Conservation (phyloP, 2,113 vertebrate genomes). For the Galemys pyrenaicus region DNA sequence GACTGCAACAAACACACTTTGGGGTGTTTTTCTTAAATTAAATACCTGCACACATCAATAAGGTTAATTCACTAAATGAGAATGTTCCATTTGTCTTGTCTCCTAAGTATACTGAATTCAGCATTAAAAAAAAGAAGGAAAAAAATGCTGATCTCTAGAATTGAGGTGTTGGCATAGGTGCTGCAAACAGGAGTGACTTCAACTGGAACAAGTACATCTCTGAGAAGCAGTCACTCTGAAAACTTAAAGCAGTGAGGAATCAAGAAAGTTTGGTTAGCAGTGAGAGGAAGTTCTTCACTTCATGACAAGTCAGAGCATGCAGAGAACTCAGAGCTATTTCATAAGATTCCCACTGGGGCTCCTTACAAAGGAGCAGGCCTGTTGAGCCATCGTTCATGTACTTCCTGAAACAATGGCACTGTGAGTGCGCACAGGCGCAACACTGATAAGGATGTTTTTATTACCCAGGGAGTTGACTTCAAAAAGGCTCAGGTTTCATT, state of each 20-base stretch:
- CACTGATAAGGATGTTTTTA: slow-evolving; percentile 58
- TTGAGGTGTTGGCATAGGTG: not conserved
- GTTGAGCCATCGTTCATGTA: slow-evolving; percentile 52
- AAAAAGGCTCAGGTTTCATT: slow-evolving; percentile 65
- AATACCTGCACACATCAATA: not conserved
- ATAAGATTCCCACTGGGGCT: slow-evolving; percentile 68
- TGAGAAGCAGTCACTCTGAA: slow-evolving; percentile 77
- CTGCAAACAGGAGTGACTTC: slow-evolving; percentile 5
- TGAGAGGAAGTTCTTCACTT: slow-evolving; percentile 82
- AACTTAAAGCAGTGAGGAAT: slow-evolving; percentile 77
- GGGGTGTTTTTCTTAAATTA: not conserved
- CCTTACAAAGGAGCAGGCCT: slow-evolving; percentile 72
- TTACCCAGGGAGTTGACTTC: slow-evolving; percentile 54
- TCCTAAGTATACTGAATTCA: slow-evolving; percentile 72
- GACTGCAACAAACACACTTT: not conserved
- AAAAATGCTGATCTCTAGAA: slow-evolving; percentile 52
- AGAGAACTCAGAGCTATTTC: slow-evolving; percentile 77
- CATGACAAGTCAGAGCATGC: slow-evolving; percentile 76
- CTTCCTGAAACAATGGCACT: slow-evolving; percentile 63
- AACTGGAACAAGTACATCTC: slow-evolving; percentile 77
- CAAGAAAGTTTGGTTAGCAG: slow-evolving; percentile 71
- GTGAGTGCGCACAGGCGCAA: not conserved
- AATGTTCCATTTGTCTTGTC: slow-evolving; percentile 16
- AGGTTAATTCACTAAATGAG: slow-evolving; percentile 7
- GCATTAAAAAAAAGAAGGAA: slow-evolving; percentile 48